These are phyloP conservation scores for Labia minor DNA, from an alignment of 2,888 invertebrate genomes.

Conservation along the genomic window DNA sequence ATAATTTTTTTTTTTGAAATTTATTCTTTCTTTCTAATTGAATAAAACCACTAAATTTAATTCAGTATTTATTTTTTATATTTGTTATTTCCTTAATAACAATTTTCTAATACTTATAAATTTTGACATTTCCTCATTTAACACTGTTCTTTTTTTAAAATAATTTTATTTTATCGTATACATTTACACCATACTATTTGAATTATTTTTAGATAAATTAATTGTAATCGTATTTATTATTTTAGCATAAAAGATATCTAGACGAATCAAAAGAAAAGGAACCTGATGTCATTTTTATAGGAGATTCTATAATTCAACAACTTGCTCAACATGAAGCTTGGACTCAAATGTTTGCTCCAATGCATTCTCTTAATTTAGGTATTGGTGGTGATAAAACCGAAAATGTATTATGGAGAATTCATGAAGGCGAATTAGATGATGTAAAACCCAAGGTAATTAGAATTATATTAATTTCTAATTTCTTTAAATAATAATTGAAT, in stretches of 20 bases:
- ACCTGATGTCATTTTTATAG: conserved; percentile 84
- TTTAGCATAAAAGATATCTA: conserved; percentile 75
- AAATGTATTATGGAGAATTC: conserved; percentile 80
- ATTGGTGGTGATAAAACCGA: conserved; percentile 80
- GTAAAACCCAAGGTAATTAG: conserved; percentile 74
- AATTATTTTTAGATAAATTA: no score
- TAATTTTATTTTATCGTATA: no score
- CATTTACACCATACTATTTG: no score
- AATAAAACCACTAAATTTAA: no score
- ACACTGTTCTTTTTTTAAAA: no score
- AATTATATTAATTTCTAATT: background rate
- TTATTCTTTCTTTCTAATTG: no score
- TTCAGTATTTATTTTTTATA: no score
- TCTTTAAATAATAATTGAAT: conserved; percentile 18
- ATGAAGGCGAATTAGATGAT: conserved; percentile 80
- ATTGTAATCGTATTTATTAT: conserved; percentile 28
- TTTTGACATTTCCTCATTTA: no score
- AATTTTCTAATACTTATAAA: no score
- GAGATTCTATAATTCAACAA: conserved; percentile 76
- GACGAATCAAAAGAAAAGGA: conserved; percentile 79
- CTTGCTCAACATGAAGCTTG: conserved; percentile 75
- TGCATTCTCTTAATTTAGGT: conserved; percentile 86
- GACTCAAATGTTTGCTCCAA: conserved; percentile 81
- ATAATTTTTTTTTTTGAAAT: no score
- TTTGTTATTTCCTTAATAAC: no score